Evolutionary conservation across 2,113 vertebrate species (phyloP).

Genomic region (Sinocyclocheilus anshuiensis): DNA sequence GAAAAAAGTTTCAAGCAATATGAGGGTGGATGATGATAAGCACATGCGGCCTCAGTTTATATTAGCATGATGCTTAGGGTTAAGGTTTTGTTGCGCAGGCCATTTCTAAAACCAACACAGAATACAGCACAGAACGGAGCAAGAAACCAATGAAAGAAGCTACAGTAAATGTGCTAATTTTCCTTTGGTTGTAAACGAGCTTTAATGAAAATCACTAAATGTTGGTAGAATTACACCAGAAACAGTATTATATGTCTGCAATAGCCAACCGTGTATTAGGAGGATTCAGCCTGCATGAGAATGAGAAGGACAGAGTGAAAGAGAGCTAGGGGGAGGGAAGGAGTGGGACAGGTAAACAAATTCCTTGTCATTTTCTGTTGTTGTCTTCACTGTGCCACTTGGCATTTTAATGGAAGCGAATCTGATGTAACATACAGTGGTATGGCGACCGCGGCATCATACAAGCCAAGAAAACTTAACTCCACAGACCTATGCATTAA

Average conservation of each 20-base stretch:
- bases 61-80: not conserved
- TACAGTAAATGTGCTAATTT: not conserved
- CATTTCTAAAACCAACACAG: not conserved
- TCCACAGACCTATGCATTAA: constrained; percentile 94
- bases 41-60: not conserved
- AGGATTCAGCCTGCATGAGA: constrained; percentile 39
- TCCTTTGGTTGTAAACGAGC: not conserved
- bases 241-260: not conserved
- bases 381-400: constrained; percentile 81
- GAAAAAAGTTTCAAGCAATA: not conserved
- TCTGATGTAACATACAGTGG: constrained; percentile 79
- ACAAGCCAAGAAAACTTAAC: constrained; percentile 83
- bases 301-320: constrained; percentile 36
- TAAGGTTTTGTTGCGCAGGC: not conserved
- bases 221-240: not conserved
- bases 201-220: not conserved
- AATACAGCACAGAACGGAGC: not conserved
- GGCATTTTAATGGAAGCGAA: constrained; percentile 83
- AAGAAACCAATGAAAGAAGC: not conserved
- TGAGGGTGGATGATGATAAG: not conserved
- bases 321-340: constrained; percentile 25
- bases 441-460: constrained; percentile 75
- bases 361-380: constrained; percentile 53
- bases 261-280: not conserved
- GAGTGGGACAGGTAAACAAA: not conserved